A percentile compares a stretch with the other conserved stretches of the same genome.
Evolutionary conservation across 2,797 vertebrate genomes (phyloP).

Genomic region (Prunella strophiata): DNA sequence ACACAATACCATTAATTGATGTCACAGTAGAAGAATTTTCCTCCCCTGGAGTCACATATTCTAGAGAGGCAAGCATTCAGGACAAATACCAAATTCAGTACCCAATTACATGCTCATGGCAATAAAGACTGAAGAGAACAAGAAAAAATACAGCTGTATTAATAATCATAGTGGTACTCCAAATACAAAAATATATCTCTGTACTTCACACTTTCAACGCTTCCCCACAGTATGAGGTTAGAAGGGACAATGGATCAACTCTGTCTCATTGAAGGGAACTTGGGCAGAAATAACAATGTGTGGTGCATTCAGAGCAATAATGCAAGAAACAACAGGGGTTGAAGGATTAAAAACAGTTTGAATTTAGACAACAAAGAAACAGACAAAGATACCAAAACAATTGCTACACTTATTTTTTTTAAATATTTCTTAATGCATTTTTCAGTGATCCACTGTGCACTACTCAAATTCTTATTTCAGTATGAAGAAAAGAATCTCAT

Average conservation of each 20-base stretch:
- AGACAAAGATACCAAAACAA: conserved; percentile 47
- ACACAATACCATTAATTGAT: conserved; percentile 46
- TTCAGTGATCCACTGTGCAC: not conserved
- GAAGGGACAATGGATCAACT: conserved; percentile 32
- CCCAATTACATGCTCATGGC: not conserved
- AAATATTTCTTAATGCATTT: conserved; percentile 50
- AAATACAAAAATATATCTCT: not conserved
- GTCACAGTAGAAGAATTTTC: conserved; percentile 54
- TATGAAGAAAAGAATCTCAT: conserved; percentile 50
- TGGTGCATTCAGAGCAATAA: conserved; percentile 42
- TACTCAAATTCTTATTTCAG: conserved; percentile 48
- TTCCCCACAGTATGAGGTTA: not conserved
- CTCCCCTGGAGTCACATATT: conserved; percentile 22
- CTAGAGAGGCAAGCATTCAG: not conserved
- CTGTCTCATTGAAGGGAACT: conserved; percentile 61
- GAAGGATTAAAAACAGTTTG: conserved; percentile 58
- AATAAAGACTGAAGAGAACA: conserved; percentile 12
- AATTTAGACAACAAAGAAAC: conserved; percentile 50
- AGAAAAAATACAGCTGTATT: conserved; percentile 28
- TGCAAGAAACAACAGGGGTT: conserved; percentile 55
- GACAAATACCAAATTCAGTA: conserved; percentile 36
- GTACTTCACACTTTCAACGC: conserved; percentile 14
- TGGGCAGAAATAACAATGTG: conserved; percentile 69
- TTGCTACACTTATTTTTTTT: conserved; percentile 17
- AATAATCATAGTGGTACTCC: conserved; percentile 5